These are phyloP conservation scores for Melitaea cinxia DNA, from an alignment of 1,140 invertebrate species.

Conservation along the genomic window DNA sequence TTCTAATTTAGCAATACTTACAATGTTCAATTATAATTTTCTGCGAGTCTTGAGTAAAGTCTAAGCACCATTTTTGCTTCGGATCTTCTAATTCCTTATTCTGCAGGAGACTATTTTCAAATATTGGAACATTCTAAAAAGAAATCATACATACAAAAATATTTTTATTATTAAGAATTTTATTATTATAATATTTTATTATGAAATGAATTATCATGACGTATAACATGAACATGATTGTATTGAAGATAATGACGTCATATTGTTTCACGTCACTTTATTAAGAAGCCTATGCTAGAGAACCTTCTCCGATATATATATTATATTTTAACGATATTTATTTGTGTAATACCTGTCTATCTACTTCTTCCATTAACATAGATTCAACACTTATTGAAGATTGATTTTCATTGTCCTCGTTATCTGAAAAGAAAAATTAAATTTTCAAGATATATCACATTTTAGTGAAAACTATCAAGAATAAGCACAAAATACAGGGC, in stretches of 20 bases:
- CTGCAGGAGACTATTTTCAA: conserved; percentile 25
- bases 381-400: conserved; percentile 52
- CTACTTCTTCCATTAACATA: conserved; percentile 44
- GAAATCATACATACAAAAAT: conserved; percentile 14
- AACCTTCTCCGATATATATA: too few species aligned
- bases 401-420: conserved; percentile 36
- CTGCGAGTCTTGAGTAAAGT: conserved; percentile 37
- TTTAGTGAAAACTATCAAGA: too few species aligned
- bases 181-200: too few species aligned
- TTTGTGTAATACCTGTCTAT: conserved; percentile 41
- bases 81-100: conserved; percentile 25
- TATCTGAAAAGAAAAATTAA: conserved; percentile 40
- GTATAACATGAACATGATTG: too few species aligned
- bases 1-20: conserved; percentile 36
- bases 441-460: background rate
- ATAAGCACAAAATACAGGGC: too few species aligned
- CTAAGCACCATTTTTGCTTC: conserved; percentile 44
- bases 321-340: too few species aligned
- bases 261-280: too few species aligned
- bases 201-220: too few species aligned
- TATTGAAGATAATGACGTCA: too few species aligned
- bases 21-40: conserved; percentile 43
- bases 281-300: too few species aligned
- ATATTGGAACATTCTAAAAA: conserved; percentile 37
- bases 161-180: too few species aligned